Evolutionary conservation across 2,888 invertebrate genomes (phyloP), one percentile per base, ranked within the genome.

Genomic region (Danaus chrysippus): DNA sequence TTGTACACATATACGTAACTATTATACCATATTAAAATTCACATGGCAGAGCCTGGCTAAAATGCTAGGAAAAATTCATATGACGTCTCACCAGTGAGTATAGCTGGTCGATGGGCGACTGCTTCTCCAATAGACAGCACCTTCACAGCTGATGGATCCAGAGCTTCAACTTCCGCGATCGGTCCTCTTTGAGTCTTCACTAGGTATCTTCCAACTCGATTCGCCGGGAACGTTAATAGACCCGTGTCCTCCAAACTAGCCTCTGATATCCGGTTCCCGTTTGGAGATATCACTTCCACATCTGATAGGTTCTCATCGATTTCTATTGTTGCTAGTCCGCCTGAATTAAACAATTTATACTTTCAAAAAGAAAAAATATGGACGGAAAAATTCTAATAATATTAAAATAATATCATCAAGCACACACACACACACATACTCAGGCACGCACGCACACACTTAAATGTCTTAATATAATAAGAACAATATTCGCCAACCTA

Each of bases 21-120:
- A 49, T 23, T 43, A n/a, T n/a, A n/a, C n/a, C n/a, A n/a, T n/a
- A n/a, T n/a, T n/a, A n/a, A n/a, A n/a, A n/a, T n/a, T n/a, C n/a
- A n/a, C n/a, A n/a, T n/a, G n/a, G n/a, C n/a, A n/a, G n/a, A n/a
- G n/a, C n/a, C n/a, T n/a, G n/a, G n/a, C n/a, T n/a, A n/a, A n/a
- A n/a, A n/a, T n/a, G n/a, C n/a, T n/a, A n/a, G n/a, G n/a, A 15
- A 10, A 0, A 11, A 42, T 5, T 19, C 23, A 42, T 0, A 34
- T 17, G 55, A 34, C 17, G 6, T 71, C 79, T 88, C 83, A 92
- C 95, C 93, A 73, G 94, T 94, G 65, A 97, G 93, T 64, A 95
- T 94, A 13, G 96, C 95, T 1, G 97, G 96, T 61, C 96, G 92
- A 82, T 96, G 96, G 61, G 96, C 95, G 49, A 95, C 92, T 0